Percentiles rank a stretch among this genome's conserved stretches.
Conservation (phyloP, 2,113 vertebrate species). For the Thermophis baileyi region DNA sequence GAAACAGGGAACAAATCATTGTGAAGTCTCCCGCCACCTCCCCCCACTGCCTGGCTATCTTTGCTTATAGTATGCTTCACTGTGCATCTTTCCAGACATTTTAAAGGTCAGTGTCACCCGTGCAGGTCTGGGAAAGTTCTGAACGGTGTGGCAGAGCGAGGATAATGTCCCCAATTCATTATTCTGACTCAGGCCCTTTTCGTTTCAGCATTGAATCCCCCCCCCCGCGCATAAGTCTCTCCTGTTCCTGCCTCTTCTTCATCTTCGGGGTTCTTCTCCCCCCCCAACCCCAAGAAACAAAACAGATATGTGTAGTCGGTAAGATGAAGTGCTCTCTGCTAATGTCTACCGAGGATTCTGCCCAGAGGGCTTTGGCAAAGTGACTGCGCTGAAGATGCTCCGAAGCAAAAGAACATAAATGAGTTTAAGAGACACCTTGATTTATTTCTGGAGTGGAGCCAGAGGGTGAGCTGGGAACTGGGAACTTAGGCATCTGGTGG, state of each 20-base stretch:
- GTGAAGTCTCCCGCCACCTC: neutral
- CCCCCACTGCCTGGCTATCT: neutral
- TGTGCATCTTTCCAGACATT: slow-evolving; percentile 16
- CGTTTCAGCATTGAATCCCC: neutral
- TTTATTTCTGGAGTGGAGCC: slow-evolving; percentile 16
- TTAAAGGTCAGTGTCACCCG: slow-evolving; percentile 33
- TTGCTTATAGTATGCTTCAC: neutral
- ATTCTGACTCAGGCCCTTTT: slow-evolving; percentile 26
- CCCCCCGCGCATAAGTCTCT: neutral
- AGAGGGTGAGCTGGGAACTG: neutral
- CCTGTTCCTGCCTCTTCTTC: neutral
- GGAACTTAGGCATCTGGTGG: neutral
- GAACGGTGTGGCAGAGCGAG: neutral
- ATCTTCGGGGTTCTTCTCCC: neutral
- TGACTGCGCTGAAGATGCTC: neutral
- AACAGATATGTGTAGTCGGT: neutral
- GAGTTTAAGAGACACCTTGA: slow-evolving; percentile 15
- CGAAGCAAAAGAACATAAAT: neutral
- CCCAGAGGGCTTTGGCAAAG: slow-evolving; percentile 19
- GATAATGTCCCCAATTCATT: slow-evolving; percentile 25
- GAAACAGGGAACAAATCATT: neutral
- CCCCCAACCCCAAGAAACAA: neutral
- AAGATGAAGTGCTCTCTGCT: slow-evolving; percentile 18
- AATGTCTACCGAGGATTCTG: slow-evolving; percentile 5
- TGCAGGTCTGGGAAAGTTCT: slow-evolving; percentile 23